Base-by-base conservation (phyloP, 2,888 invertebrate species). In the Oscheius sp. region DNA sequence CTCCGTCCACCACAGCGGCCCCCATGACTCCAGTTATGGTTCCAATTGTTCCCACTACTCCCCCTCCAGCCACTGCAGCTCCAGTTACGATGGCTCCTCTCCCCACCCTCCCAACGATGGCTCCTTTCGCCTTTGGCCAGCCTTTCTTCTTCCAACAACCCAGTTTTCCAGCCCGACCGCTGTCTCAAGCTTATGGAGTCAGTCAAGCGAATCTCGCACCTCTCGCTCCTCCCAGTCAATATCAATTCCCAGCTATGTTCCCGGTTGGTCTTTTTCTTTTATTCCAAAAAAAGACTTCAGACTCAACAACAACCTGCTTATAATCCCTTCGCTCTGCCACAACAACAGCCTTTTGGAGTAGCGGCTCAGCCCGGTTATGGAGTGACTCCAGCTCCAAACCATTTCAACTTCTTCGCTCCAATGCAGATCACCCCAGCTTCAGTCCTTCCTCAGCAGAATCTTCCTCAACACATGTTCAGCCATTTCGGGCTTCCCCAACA, bases 61-160 rank as follows among this genome's bases (percentile, higher is more conserved):
- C 39, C 66, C n/a, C 42, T 57, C n/a, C 66, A 55, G 29, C 39
- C 66, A 12, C 42, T 57, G n/a, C 66, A 55, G 29, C 25, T 69
- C 25, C 37, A 58, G 17, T 70, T 61, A 31, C 63, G 42, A 5
- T 71, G 50, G 52, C 65, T 65, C 23, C 63, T 53, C 15, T 39
- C 8, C 55, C 55, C 15, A 3, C 75, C 37, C 27, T 69, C 37
- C 42, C 73, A 67, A 37, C 71, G 58, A 12, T 63, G 65, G 29
- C 48, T 31, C 48, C 52, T 20, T 65, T 65, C 53, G 6, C 17
- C 63, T 48, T 48, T 37, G 55, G 55, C n/a, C 55, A 55, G 33
- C 34, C 55, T 6, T 55, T 55, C 55, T 69, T 75, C 50, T 46
- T 42, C 5, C 65, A 61, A n/a, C 72, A 63, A 29, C 70, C 68